A percentile compares a stretch with the other conserved stretches of the same genome.
These are phyloP conservation scores for Andrena hattorfiana DNA, from an alignment of 2,888 invertebrate species.

Conservation along the genomic window DNA sequence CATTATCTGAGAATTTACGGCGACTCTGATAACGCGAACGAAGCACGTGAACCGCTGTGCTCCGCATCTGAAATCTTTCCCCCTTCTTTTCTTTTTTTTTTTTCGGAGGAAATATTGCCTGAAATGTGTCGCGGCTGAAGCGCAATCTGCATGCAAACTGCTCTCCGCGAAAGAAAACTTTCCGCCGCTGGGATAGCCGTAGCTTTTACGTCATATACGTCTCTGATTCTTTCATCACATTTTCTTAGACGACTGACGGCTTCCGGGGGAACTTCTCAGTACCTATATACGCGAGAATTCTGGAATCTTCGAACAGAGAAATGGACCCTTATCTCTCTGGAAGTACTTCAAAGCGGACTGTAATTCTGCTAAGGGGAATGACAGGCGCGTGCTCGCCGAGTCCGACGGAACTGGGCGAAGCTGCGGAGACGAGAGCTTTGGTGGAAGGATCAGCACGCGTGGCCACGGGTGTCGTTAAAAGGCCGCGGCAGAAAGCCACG, in stretches of 20 bases:
- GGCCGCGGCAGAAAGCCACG: slow-evolving; percentile 46
- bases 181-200: background rate
- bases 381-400: too few relatives aligned
- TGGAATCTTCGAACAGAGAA: too few relatives aligned
- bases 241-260: too few relatives aligned
- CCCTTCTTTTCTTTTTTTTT: background rate
- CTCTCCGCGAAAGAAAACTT: background rate
- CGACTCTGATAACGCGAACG: slow-evolving; percentile 8
- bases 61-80: slow-evolving; percentile 16
- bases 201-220: background rate
- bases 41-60: slow-evolving; percentile 9
- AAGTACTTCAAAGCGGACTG: too few relatives aligned
- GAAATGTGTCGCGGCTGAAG: slow-evolving; percentile 7
- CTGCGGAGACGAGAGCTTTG: too few relatives aligned
- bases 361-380: too few relatives aligned
- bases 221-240: background rate
- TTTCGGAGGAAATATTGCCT: background rate
- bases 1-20: slow-evolving; percentile 30
- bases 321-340: too few relatives aligned
- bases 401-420: background rate
- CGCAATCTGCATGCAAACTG: slow-evolving; percentile 12
- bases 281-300: too few relatives aligned
- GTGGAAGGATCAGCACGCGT: background rate
- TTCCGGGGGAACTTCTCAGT: too few relatives aligned
- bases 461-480: slow-evolving; percentile 24